Evolutionary conservation across 2,113 vertebrate species (phyloP).

Genomic region (Oreochromis niloticus): DNA sequence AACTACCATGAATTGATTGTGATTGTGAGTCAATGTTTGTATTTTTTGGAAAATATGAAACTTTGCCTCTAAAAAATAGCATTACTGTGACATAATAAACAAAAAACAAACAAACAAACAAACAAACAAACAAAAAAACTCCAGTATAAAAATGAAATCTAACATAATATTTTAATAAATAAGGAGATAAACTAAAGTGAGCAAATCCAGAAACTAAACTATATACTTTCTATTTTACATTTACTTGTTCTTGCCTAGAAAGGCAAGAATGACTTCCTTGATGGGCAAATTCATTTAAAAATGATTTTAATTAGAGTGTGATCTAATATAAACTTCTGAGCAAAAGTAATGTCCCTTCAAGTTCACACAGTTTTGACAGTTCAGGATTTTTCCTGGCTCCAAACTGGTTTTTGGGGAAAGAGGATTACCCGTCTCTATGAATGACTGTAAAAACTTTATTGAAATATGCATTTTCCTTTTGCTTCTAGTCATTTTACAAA

Average conservation of each 20-base stretch:
- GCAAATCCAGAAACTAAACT: neutral
- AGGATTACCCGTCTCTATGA: fast-evolving
- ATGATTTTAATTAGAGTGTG: neutral
- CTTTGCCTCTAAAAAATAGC: neutral
- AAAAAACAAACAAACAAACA: neutral
- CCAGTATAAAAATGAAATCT: neutral
- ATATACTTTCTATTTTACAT: neutral
- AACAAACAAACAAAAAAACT: neutral
- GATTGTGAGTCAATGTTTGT: neutral
- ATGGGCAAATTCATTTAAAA: neutral
- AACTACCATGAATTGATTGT: neutral
- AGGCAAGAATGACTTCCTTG: neutral
- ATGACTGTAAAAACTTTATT: neutral
- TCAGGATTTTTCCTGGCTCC: neutral
- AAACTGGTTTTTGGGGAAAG: neutral
- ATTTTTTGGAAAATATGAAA: neutral
- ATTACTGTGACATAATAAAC: neutral
- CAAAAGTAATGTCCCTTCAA: neutral
- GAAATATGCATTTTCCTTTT: neutral
- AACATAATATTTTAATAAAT: neutral
- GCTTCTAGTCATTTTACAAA: neutral
- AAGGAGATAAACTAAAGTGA: neutral
- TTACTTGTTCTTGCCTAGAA: neutral
- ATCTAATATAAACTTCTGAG: neutral
- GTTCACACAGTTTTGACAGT: neutral